phyloP scores from a whole-genome alignment of 2,113 vertebrate genomes.

The Atlantisia rogersi region DNA sequence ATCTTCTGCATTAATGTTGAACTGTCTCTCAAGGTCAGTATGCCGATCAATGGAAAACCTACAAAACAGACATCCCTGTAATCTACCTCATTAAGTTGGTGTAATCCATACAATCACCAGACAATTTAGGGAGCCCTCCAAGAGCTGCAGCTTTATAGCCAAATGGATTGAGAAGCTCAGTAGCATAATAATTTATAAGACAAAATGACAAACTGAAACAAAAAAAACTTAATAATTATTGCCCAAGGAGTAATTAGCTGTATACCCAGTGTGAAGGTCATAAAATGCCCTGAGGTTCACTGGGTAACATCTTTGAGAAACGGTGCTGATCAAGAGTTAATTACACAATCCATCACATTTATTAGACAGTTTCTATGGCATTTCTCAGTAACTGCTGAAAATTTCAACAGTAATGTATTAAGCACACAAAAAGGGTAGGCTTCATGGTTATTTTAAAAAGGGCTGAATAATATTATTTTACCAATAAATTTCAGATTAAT shows the following conservation, averaged over 20 bases:
- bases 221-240: constrained; percentile 81
- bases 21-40: constrained; percentile 97
- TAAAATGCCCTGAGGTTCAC: constrained; percentile 72
- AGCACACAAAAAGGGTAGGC: not conserved
- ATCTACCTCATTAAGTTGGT: constrained; percentile 38
- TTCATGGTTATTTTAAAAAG: not conserved
- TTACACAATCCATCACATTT: constrained; percentile 79
- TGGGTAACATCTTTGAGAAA: constrained; percentile 71
- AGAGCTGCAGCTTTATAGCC: constrained; percentile 46
- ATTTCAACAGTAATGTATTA: constrained; percentile 51
- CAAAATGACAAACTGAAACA: constrained; percentile 62
- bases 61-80: constrained; percentile 68
- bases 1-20: constrained; percentile 96
- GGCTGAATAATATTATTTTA: constrained; percentile 26
- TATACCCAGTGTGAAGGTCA: constrained; percentile 68
- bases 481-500: constrained; percentile 32
- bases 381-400: constrained; percentile 68
- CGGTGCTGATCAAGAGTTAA: constrained; percentile 79
- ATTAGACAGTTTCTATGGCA: constrained; percentile 74
- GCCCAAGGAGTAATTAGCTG: constrained; percentile 82
- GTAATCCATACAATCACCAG: constrained; percentile 13
- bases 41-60: constrained; percentile 99
- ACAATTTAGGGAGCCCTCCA: constrained; percentile 39
- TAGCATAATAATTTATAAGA: constrained; percentile 66
- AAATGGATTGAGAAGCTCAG: constrained; percentile 59